These are phyloP conservation scores for Elegia similella DNA, from an alignment of 2,888 invertebrate species.

Conservation along the genomic window DNA sequence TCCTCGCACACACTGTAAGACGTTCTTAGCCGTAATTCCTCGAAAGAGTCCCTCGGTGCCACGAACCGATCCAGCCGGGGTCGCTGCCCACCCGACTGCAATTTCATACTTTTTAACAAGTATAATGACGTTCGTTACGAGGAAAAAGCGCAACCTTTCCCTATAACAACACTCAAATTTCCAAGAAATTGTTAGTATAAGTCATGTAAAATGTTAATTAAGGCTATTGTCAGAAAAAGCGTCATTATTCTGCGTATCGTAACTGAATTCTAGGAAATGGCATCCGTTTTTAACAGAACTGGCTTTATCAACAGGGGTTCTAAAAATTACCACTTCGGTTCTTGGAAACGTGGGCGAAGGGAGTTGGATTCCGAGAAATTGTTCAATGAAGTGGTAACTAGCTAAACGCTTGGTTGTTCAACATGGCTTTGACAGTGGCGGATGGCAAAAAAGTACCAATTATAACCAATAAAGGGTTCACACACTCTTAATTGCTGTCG, in stretches of 20 bases:
- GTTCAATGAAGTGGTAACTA: constrained; percentile 36
- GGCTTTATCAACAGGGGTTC: constrained; percentile 16
- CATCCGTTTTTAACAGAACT: constrained; percentile 12
- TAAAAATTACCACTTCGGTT: constrained; percentile 17
- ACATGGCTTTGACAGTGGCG: not conserved
- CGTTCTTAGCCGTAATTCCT: constrained; percentile 45
- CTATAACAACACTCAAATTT: constrained; percentile 39
- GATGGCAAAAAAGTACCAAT: constrained; percentile 5
- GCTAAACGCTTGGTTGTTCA: not conserved
- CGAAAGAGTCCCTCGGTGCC: constrained; percentile 50
- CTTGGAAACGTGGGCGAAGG: constrained; percentile 21
- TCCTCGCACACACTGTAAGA: constrained; percentile 35
- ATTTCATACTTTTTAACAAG: constrained; percentile 33
- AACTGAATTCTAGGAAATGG: constrained; percentile 22
- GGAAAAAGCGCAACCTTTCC: constrained; percentile 44
- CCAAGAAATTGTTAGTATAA: constrained; percentile 34
- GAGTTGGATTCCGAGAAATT: constrained; percentile 40
- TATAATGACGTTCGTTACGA: constrained; percentile 33
- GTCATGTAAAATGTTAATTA: constrained; percentile 21
- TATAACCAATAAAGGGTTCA: not conserved
- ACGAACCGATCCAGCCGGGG: constrained; percentile 65
- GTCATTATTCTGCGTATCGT: constrained; percentile 38
- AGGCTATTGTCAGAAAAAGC: constrained; percentile 20
- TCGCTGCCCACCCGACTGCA: constrained; percentile 54
- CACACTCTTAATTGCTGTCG: too few relatives aligned